Percentiles rank a stretch among this genome's conserved stretches.
phyloP scores from a whole-genome alignment of 2,113 vertebrate species.

The Miniopterus natalensis region DNA sequence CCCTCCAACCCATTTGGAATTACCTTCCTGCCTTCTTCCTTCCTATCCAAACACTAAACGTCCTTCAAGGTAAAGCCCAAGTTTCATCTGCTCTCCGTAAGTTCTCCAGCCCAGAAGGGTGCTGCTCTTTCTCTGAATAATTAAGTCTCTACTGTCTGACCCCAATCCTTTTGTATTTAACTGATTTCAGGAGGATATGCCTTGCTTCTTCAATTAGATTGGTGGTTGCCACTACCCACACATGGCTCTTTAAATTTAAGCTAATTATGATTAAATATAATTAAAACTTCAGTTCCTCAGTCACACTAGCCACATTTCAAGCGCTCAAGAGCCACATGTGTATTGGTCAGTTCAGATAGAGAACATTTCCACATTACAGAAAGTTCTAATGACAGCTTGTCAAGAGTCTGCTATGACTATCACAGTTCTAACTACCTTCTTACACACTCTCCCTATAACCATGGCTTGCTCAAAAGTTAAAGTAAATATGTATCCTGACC shows the following conservation, averaged over 20 bases:
- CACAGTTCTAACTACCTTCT: neutral
- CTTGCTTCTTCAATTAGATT: constrained; percentile 53
- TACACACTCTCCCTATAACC: neutral
- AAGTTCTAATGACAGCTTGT: neutral
- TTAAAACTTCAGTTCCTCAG: constrained; percentile 35
- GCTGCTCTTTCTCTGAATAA: neutral
- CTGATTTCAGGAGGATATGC: constrained; percentile 29
- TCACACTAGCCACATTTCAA: constrained; percentile 38
- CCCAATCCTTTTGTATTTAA: constrained; percentile 28
- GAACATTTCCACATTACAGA: constrained; percentile 32
- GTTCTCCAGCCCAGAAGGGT: neutral
- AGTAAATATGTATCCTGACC: constrained; percentile 23
- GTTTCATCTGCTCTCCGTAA: constrained; percentile 44
- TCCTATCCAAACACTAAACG: constrained; percentile 11
- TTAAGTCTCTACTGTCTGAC: constrained; percentile 32
- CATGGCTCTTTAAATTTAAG: constrained; percentile 29
- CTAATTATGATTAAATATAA: constrained; percentile 55
- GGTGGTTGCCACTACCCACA: neutral
- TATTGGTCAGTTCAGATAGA: neutral
- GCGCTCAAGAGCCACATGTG: neutral
- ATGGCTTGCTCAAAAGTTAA: constrained; percentile 41
- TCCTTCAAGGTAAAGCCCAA: neutral
- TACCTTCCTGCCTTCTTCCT: constrained; percentile 6
- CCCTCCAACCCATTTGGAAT: constrained; percentile 28
- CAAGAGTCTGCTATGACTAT: neutral